Evolutionary conservation across 2,797 vertebrate genomes (phyloP), one percentile per base, ranked within the genome.

Genomic region (Aeoliscus strigatus): DNA sequence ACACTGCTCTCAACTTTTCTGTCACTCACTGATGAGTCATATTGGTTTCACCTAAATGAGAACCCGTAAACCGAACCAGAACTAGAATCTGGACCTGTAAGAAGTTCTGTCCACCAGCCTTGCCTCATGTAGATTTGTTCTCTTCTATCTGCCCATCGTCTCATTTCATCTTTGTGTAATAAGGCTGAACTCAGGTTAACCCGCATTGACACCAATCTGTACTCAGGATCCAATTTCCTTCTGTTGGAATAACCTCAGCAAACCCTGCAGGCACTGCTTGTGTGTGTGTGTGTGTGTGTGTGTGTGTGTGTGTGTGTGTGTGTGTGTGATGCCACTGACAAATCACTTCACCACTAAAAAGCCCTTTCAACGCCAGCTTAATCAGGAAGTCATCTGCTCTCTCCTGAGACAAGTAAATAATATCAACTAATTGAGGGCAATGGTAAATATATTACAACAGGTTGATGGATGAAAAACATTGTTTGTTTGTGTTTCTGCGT

Each of bases 201-300:
- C 60, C 35, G 9, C 25, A 12, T 1, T 81, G 70, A 84, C 71
- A 73, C 28, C 67, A 69, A 76, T 78, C 60, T 81, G 32, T 54
- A 51, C 58, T 67, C 69, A 60, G 41, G 39, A 80, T 76, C 51
- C 73, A 68, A 84, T 84, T 77, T 84, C 77, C 77, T 69, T 39
- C 53, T 51, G 48, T 60, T 45, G 58, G 32, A 57, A 43, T 52
- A 69, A 73, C 75, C 68, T 70, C 37, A 31, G 60, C 23, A 14
- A 14, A 15, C 45, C 14, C 28, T 12, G n/a, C 25, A 47, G 43
- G 37, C 14, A 38, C 36, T 42, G 8, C 18, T 3, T 21, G 18
- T 21, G 18, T 21, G 18, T 28, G 7, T 29, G 31, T 51, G 24
- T 4, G 2, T 23, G 30, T n/a, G 10, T 23, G 21, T 23, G 21